A percentile compares a stretch with the other conserved stretches of the same genome.
These are phyloP conservation scores for Gallinago undulata DNA, from an alignment of 2,113 vertebrate species.

Conservation along the genomic window DNA sequence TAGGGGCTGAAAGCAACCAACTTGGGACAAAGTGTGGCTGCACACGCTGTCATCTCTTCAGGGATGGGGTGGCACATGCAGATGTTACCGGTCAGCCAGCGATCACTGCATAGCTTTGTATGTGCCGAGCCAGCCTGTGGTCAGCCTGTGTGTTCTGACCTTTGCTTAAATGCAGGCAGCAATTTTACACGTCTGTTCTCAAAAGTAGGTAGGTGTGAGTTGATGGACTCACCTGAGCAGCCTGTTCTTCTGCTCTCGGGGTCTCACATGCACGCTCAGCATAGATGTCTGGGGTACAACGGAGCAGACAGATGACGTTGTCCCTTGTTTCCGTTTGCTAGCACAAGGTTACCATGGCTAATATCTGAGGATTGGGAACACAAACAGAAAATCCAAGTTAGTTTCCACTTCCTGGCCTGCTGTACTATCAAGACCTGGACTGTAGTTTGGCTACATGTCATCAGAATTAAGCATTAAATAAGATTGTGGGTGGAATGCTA, in stretches of 20 bases:
- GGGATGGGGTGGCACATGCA: neutral
- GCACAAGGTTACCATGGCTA: neutral
- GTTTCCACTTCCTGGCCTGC: neutral
- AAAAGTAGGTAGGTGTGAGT: neutral
- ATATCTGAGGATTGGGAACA: neutral
- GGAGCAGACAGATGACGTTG: neutral
- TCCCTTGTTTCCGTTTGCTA: neutral
- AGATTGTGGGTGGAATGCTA: neutral
- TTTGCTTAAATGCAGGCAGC: neutral
- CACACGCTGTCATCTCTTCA: neutral
- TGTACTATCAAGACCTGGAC: neutral
- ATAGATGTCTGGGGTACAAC: neutral
- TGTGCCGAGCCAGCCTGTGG: fast-evolving
- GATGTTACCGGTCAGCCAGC: neutral
- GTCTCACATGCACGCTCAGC: fast-evolving
- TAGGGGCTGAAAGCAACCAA: neutral
- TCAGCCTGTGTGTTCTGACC: neutral
- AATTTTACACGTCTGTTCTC: neutral
- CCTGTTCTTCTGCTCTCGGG: neutral
- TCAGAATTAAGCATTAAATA: neutral
- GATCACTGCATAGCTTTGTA: neutral
- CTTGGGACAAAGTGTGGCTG: neutral
- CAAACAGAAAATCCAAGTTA: neutral
- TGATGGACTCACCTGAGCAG: neutral
- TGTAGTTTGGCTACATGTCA: neutral